These are phyloP conservation scores for Aleadryas rufinucha DNA, from an alignment of 2,113 vertebrate species.

Conservation along the genomic window DNA sequence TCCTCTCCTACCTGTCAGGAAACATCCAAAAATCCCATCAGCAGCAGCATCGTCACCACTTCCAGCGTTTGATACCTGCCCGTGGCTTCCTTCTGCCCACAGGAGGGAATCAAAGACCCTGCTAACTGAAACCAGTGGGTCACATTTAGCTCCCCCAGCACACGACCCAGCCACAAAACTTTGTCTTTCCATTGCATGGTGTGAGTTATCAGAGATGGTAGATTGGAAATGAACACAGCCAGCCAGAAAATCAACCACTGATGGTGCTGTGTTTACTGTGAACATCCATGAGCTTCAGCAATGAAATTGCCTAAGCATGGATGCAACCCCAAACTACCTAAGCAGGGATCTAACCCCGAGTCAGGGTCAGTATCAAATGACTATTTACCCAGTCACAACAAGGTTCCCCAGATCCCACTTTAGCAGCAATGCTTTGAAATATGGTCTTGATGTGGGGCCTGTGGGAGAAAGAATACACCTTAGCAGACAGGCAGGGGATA, in stretches of 20 bases:
- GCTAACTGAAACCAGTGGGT: not conserved
- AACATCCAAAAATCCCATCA: not conserved
- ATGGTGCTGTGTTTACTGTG: not conserved
- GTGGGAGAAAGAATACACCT: not conserved
- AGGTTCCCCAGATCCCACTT: conserved; percentile 93
- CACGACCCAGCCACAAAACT: not conserved
- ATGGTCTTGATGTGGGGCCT: conserved; percentile 96
- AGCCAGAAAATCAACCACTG: not conserved
- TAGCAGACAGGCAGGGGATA: not conserved
- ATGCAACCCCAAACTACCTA: not conserved
- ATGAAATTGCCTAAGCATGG: not conserved
- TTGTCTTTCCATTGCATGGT: not conserved
- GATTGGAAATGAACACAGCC: not conserved
- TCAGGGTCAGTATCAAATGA: not conserved
- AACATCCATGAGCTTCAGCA: not conserved
- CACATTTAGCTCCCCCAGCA: not conserved
- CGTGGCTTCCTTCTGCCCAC: not conserved
- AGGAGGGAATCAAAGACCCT: not conserved
- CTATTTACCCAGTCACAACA: conserved; percentile 96
- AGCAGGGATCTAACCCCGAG: not conserved
- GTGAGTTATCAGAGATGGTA: not conserved
- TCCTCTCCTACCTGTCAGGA: conserved; percentile 89
- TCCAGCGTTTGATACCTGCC: not conserved
- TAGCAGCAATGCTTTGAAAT: conserved; percentile 95
- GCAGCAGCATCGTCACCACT: not conserved